Conservation (phyloP, 2,888 invertebrate species). For the Dione vanillae region DNA sequence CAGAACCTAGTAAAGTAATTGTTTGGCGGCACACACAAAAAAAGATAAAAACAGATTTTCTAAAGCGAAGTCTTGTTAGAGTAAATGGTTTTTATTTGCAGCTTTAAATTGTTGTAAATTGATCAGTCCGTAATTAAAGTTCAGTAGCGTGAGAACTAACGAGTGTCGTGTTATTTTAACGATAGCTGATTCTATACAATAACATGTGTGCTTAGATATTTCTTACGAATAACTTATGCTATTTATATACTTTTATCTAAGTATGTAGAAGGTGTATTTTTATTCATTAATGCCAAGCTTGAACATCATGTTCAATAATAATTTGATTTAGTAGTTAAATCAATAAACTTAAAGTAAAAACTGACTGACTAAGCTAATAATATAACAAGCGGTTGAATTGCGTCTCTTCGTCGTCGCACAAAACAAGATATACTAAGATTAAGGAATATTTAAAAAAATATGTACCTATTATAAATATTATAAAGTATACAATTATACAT, state of each 20-base stretch:
- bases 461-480: too few species aligned
- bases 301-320: neutral
- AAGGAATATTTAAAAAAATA: too few species aligned
- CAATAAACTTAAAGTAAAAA: neutral
- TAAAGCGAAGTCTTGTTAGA: slow-evolving; percentile 8
- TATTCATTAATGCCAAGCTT: neutral
- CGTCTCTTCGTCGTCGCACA: too few species aligned
- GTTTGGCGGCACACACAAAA: neutral
- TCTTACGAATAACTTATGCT: neutral
- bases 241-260: neutral
- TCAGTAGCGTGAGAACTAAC: slow-evolving; percentile 2
- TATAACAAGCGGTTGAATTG: too few species aligned
- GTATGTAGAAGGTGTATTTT: neutral
- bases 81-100: neutral
- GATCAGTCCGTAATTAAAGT: neutral
- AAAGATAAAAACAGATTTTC: neutral
- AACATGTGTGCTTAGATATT: neutral
- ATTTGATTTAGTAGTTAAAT: neutral
- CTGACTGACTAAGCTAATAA: neutral
- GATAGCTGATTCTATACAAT: neutral
- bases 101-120: slow-evolving; percentile 7
- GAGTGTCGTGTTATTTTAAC: neutral
- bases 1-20: slow-evolving; percentile 7
- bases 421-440: neutral
- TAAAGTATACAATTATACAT: too few species aligned